These are phyloP conservation scores for Bombyx mandarina DNA, from an alignment of 1,140 invertebrate species.

Conservation along the genomic window DNA sequence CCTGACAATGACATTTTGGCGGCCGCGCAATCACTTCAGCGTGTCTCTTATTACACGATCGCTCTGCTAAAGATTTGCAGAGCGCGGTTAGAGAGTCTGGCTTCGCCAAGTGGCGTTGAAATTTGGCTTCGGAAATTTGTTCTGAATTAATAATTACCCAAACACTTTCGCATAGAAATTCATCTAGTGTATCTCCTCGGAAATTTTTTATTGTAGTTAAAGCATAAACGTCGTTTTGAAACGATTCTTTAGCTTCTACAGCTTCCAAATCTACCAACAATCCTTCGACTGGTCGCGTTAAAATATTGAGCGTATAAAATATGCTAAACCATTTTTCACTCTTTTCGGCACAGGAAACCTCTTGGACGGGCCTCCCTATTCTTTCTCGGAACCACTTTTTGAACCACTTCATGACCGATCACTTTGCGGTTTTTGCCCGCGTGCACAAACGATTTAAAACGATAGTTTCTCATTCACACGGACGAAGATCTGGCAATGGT, in stretches of 20 bases:
- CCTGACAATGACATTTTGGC: constrained; percentile 45
- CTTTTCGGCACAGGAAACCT: constrained; percentile 13
- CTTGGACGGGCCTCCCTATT: constrained; percentile 52
- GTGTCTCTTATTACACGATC: constrained; percentile 21
- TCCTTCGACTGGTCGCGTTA: constrained; percentile 5
- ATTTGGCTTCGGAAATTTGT: constrained; percentile 40
- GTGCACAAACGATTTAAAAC: constrained; percentile 73
- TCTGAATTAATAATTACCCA: constrained; percentile 51
- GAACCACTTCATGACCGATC: constrained; percentile 75
- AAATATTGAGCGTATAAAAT: constrained; percentile 13
- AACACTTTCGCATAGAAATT: constrained; percentile 48
- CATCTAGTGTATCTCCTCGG: constrained; percentile 36
- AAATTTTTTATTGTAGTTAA: constrained; percentile 59
- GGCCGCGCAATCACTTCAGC: constrained; percentile 32
- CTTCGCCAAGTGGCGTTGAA: constrained; percentile 39
- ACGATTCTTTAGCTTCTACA: constrained; percentile 13
- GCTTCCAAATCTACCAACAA: constrained; percentile 13
- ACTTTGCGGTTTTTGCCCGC: constrained; percentile 73
- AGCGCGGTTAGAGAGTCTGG: constrained; percentile 31
- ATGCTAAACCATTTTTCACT: constrained; percentile 14
- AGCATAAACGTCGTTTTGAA: constrained; percentile 32
- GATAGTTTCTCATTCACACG: constrained; percentile 75
- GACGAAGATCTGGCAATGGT: constrained; percentile 3
- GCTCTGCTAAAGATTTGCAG: constrained; percentile 37
- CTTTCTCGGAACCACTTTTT: constrained; percentile 73